These are phyloP conservation scores for Cheirogaleus medius DNA, from an alignment of 2,113 vertebrate genomes.

Conservation along the genomic window DNA sequence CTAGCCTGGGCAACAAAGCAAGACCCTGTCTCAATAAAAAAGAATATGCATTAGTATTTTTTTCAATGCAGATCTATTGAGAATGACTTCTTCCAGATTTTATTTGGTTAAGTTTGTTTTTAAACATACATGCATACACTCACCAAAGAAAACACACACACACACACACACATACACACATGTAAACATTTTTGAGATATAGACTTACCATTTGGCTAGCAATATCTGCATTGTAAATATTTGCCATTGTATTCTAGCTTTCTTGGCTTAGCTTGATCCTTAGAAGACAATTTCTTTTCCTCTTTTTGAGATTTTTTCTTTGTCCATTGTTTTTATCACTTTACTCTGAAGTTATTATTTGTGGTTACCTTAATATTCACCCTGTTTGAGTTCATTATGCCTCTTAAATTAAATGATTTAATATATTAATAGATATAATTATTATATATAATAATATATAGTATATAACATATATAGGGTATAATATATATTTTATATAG, in stretches of 20 bases:
- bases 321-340: not conserved
- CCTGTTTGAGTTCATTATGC: not conserved
- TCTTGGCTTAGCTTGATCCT: not conserved
- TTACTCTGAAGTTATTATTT: not conserved
- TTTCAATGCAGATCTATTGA: not conserved
- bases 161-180: too few relatives aligned
- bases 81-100: not conserved
- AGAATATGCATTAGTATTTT: not conserved
- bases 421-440: not conserved
- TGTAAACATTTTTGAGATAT: not conserved
- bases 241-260: not conserved
- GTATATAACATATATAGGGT: not conserved
- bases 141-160: not conserved
- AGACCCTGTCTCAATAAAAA: not conserved
- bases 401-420: not conserved
- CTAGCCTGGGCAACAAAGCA: too few relatives aligned
- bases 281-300: not conserved
- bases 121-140: accelerated
- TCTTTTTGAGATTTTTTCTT: not conserved
- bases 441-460: not conserved
- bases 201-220: not conserved
- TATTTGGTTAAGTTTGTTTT: not conserved
- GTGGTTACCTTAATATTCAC: not conserved
- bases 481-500: not conserved
- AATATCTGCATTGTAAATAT: not conserved